Evolutionary conservation across 2,888 invertebrate genomes (phyloP), one percentile per base, ranked within the genome.

Genomic region (Lathronympha strigana): DNA sequence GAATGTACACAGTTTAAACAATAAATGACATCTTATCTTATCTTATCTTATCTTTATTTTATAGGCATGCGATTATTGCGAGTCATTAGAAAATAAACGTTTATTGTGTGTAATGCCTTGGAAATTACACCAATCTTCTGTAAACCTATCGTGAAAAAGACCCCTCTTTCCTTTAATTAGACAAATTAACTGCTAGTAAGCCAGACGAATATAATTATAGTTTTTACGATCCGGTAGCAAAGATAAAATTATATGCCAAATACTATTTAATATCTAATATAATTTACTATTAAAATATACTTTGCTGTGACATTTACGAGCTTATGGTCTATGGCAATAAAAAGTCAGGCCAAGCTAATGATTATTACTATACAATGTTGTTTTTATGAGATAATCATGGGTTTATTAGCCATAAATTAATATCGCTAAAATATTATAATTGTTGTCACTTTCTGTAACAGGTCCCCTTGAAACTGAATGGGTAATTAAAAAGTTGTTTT

Each of bases 261-360:
- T 61, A 57, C 45, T 45, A 15, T 61, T 68, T 69, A 68, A 69
- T 67, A 68, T 53, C 57, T 49, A 67, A 33, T 72, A 78, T 80
- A 80, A 79, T 78, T 81, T 76, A 80, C 75, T 76, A 78, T 76
- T 77, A 81, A 80, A 75, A 79, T 74, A 73, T 77, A 75, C 75
- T 78, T 78, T 74, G 73, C 73, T 76, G 71, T 74, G 78, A 76
- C 79, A 72, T 76, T 82, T 76, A 80, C 72, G 75, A 76, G 60
- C 68, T n/a, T 70, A 68, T 58, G 70, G 71, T 67, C 72, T 69
- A 71, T 71, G 73, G 69, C 67, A 70, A 75, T 78, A 76, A 79
- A 78, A 76, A 67, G 55, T 36, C 54, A 68, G 69, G 63, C 73
- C 69, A 69, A 75, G 68, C 73, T 76, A 76, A 76, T 77, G 73